phyloP scores from a whole-genome alignment of 2,113 vertebrate species.

The Corydoras sp. region DNA sequence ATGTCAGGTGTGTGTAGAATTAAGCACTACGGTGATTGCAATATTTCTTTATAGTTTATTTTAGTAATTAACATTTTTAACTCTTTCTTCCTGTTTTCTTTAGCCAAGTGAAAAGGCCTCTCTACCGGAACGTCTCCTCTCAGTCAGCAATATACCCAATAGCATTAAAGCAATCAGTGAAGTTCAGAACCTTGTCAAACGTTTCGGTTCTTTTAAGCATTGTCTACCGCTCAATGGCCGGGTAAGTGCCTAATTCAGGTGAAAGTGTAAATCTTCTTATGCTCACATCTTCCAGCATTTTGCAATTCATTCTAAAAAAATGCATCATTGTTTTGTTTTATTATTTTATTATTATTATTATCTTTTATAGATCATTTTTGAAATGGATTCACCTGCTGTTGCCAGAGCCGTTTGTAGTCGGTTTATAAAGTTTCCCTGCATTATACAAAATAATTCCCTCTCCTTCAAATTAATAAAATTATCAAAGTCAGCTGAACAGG shows the following conservation, averaged over 20 bases:
- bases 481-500: slow-evolving; percentile 33
- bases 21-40: not conserved
- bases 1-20: too few relatives aligned
- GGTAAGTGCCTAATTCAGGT: slow-evolving; percentile 30
- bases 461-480: slow-evolving; percentile 37
- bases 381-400: slow-evolving; percentile 41
- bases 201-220: slow-evolving; percentile 38
- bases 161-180: slow-evolving; percentile 27
- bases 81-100: not conserved
- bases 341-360: not conserved
- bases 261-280: not conserved
- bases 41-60: not conserved
- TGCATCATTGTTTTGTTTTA: not conserved
- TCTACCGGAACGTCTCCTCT: slow-evolving; percentile 43
- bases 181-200: slow-evolving; percentile 36
- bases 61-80: not conserved
- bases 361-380: slow-evolving; percentile 45
- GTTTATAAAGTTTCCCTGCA: slow-evolving; percentile 46
- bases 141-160: slow-evolving; percentile 40
- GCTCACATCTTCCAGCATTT: not conserved
- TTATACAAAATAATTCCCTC: slow-evolving; percentile 44
- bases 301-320: not conserved
- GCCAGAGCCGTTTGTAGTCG: slow-evolving; percentile 33
- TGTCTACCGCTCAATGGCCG: slow-evolving; percentile 40
- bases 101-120: slow-evolving; percentile 23